Percentiles rank a stretch among this genome's conserved stretches.
These are phyloP conservation scores for Petrocephalus microphthalmus DNA, from an alignment of 2,113 vertebrate species.

Conservation along the genomic window DNA sequence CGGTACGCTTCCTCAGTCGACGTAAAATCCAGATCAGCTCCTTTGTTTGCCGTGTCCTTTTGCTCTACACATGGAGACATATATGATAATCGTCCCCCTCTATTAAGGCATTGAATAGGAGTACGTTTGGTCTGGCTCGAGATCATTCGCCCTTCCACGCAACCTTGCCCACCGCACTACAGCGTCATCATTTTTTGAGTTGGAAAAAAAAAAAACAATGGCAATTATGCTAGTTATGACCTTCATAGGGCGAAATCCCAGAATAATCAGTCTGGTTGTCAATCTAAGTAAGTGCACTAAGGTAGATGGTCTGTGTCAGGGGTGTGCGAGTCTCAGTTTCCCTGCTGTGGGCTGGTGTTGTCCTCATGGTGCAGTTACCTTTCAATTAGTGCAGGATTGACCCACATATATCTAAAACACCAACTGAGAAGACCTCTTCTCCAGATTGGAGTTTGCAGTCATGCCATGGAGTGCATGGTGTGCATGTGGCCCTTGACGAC, in stretches of 20 bases:
- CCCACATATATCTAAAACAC: not conserved
- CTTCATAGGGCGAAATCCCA: not conserved
- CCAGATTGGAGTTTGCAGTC: not conserved
- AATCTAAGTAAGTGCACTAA: not conserved
- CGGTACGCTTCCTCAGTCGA: slow-evolving; percentile 34
- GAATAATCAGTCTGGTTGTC: slow-evolving; percentile 10
- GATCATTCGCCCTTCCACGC: not conserved
- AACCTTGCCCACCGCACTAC: not conserved
- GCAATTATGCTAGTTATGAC: not conserved
- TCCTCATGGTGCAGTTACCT: slow-evolving; percentile 9
- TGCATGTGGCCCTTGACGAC: not conserved
- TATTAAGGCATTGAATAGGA: slow-evolving; percentile 2
- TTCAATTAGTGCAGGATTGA: not conserved
- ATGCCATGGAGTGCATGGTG: not conserved
- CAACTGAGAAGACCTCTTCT: not conserved
- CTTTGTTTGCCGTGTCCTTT: not conserved
- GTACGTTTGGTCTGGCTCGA: not conserved
- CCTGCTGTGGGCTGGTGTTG: not conserved
- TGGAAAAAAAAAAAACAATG: not conserved
- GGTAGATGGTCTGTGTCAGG: not conserved
- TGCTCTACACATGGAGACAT: not conserved
- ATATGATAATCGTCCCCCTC: not conserved
- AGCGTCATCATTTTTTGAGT: not conserved
- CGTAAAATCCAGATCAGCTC: slow-evolving; percentile 12
- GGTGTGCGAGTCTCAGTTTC: not conserved